Evolutionary conservation across 2,797 vertebrate genomes (phyloP), one percentile per base, ranked within the genome.

Genomic region (Scomberomorus guttatus): DNA sequence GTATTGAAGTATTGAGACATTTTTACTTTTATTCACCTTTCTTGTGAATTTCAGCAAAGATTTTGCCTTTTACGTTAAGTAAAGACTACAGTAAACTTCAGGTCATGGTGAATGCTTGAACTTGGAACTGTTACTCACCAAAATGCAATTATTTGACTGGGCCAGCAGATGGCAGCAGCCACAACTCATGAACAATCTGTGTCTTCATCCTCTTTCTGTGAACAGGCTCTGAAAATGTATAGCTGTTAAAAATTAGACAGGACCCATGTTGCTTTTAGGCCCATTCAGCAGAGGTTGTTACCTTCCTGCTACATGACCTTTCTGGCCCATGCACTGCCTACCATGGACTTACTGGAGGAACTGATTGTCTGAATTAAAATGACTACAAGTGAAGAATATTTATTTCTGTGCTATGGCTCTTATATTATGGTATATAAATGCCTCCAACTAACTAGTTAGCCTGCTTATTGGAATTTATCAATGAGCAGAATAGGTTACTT

Each of bases 151-250:
- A 5, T 22, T 3, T 10, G 1, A 0, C 3, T 34, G 13, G 12
- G 52, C 89, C 87, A 89, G 79, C 52, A 91, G 87, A 77, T 82
- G 87, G 87, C 74, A 84, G 89, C 78, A 83, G 60, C 17, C 18
- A 2, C 55, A 52, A 5, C 14, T 67, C 11, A 42, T 37, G 27
- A 25, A 12, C 24, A 20, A 22, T 9, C 44, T 6, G 55, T 6
- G 2, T 50, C 20, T 7, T 60, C 24, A 14, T 58, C 8, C 32
- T 67, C 39, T 18, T 12, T 9, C n/a, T 51, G 25, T 37, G 17
- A 46, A 5, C 59, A 58, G 1, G 3, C 6, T 39, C 8, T 57
- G 7, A 22, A 51, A 3, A 32, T 46, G 22, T 55, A 14, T 0
- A 62, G 6, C 25, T 61, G 42, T 46, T 46, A 55, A n/a, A 22